These are phyloP conservation scores for Morpho deidamia DNA, from an alignment of 2,888 invertebrate species.

Conservation along the genomic window DNA sequence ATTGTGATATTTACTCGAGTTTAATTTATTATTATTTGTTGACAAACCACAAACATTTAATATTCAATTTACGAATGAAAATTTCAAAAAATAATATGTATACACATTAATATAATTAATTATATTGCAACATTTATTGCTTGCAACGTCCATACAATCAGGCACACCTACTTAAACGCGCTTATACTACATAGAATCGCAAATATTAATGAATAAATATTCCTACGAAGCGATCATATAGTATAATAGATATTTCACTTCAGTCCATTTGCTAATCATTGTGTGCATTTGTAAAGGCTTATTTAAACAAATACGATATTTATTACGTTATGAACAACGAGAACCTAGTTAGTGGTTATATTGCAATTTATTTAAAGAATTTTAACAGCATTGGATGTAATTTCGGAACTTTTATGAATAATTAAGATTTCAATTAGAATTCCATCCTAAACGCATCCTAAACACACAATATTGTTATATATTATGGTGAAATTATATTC, in stretches of 20 bases:
- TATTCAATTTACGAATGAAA: neutral
- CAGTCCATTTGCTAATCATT: too few relatives aligned
- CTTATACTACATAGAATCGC: conserved; percentile 52
- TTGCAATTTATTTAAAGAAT: too few relatives aligned
- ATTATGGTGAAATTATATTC: too few relatives aligned
- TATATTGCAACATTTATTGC: conserved; percentile 63
- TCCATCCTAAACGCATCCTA: too few relatives aligned
- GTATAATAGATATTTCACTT: neutral
- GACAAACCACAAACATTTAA: neutral
- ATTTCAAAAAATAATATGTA: conserved; percentile 29
- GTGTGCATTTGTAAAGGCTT: too few relatives aligned
- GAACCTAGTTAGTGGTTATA: too few relatives aligned
- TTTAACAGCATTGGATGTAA: too few relatives aligned
- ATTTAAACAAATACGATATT: too few relatives aligned
- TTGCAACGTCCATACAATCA: conserved; percentile 50
- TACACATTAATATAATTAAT: conserved; percentile 25
- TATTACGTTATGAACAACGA: too few relatives aligned
- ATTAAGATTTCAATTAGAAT: too few relatives aligned
- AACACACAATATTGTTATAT: too few relatives aligned
- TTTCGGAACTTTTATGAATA: too few relatives aligned
- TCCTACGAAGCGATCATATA: conserved; percentile 30
- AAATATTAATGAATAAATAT: conserved; percentile 45
- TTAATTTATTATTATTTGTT: neutral
- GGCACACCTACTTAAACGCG: conserved; percentile 42
- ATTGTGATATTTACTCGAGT: neutral